Base-by-base conservation (phyloP, 2,797 vertebrate species). In the Myotis vivesi region DNA sequence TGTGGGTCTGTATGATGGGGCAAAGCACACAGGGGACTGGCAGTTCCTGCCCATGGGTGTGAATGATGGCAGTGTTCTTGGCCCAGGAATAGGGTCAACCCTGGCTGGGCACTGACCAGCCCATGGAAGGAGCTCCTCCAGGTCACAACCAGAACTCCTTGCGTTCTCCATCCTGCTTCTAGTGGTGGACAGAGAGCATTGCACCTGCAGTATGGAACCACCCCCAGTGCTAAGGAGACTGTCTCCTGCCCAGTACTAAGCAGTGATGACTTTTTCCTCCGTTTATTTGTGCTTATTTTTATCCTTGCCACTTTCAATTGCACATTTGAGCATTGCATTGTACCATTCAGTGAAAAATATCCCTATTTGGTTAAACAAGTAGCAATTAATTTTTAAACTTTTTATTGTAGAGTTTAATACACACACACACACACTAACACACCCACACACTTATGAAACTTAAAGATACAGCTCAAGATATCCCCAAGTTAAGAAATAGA, bases 391-490 rank as follows among this genome's bases (percentile, higher is more conserved):
- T 64, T 28, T 62, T 19, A 46, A 23, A 4, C 3, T 10, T 83
- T 62, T 68, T 36, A 6, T 30, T 59, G 5, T 53, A 44, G 19
- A 33, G n/a, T 30, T 90, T 20, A 59, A 38, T 12, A 53, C 22
- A 49, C 28, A 46, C 41, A 71, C 68, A 71, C 68, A 57, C 23
- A 51, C 30, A 12, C 73, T n/a, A n/a, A 46, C 30, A 9, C 13
- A 46, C 17, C 12, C 8, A 5, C 20, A 22, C 0, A 20, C 0
- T 2, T 13, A 8, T 0, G 8, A 28, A 53, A 7, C 17, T 23
- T 3, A 28, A 46, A 51, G 20, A 41, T 22, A 13, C 13, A 53
- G 23, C 15, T 51, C 59, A 19, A 7, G 16, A 46, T n/a, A 20
- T 57, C 28, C 23, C 25, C 22, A 33, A 66, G 17, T 16, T 23